Evolutionary conservation across 2,113 vertebrate species (phyloP).

Genomic region (Kryptolebias marmoratus): DNA sequence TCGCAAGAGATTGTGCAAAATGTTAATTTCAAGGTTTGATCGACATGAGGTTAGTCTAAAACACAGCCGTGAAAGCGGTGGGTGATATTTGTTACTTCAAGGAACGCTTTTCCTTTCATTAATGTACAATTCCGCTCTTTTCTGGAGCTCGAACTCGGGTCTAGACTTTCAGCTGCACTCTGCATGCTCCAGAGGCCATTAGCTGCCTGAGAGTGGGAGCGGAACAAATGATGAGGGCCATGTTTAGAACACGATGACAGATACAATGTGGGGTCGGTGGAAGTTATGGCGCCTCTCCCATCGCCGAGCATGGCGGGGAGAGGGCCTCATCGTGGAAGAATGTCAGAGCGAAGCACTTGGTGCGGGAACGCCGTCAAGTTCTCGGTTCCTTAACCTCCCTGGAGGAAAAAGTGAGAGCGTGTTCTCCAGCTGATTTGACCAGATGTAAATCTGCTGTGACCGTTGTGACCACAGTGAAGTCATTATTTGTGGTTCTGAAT

Average conservation of each 20-base stretch:
- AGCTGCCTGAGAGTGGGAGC: conserved; percentile 32
- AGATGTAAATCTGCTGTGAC: conserved; percentile 30
- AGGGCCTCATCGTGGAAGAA: conserved; percentile 29
- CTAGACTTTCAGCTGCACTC: not conserved
- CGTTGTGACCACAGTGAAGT: conserved; percentile 31
- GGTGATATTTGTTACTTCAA: not conserved
- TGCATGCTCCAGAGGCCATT: conserved; percentile 14
- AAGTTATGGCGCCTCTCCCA: conserved; percentile 39
- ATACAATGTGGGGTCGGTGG: conserved; percentile 47
- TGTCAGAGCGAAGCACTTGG: conserved; percentile 16
- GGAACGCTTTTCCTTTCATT: too few species aligned
- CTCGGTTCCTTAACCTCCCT: conserved; percentile 7
- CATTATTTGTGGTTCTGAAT: conserved; percentile 43
- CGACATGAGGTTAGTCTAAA: too few species aligned
- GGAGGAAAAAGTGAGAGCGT: not conserved
- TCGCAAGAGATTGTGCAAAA: too few species aligned
- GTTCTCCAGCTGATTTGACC: conserved; percentile 27
- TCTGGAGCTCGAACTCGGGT: not conserved
- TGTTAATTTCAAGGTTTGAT: too few species aligned
- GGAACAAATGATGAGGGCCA: conserved; percentile 24
- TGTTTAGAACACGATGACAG: conserved; percentile 58
- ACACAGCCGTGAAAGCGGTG: too few species aligned
- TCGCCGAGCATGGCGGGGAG: conserved; percentile 15
- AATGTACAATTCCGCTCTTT: too few species aligned
- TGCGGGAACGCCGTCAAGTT: conserved; percentile 7